Evolutionary conservation across 2,797 vertebrate species (phyloP).

Genomic region (Acanthornis magna): DNA sequence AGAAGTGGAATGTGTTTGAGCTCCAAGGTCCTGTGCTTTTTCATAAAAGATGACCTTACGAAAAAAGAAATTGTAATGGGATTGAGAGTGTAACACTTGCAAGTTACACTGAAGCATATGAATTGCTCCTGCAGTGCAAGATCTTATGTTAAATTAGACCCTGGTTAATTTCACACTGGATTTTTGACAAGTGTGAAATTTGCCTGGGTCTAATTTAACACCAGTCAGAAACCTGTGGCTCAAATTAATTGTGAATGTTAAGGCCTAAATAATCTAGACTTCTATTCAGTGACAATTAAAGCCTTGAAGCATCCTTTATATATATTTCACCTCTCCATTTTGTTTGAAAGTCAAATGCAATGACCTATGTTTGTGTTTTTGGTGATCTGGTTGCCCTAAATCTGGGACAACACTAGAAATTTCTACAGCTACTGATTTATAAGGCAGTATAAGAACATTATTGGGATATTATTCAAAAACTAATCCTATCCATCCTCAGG

Average conservation of each 20-base stretch:
- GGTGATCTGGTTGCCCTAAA: not conserved
- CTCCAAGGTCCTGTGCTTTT: conserved; percentile 20
- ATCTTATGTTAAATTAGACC: conserved; percentile 47
- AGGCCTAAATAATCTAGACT: not conserved
- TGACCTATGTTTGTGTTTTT: not conserved
- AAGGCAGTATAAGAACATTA: not conserved
- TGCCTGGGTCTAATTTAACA: conserved; percentile 52
- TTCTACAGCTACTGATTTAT: not conserved
- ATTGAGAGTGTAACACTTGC: not conserved
- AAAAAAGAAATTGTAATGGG: not conserved
- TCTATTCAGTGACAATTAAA: not conserved
- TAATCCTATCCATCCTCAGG: not conserved
- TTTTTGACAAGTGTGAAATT: conserved; percentile 49
- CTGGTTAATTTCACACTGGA: conserved; percentile 37
- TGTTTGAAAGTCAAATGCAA: conserved; percentile 27
- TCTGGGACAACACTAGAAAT: not conserved
- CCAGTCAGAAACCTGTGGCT: conserved; percentile 21
- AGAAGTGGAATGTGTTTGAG: conserved; percentile 3
- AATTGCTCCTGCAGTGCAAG: conserved; percentile 21
- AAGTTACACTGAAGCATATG: conserved; percentile 15
- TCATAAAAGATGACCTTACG: conserved; percentile 32
- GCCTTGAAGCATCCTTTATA: not conserved
- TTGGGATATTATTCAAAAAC: not conserved
- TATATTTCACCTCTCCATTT: not conserved
- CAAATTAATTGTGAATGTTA: conserved; percentile 34